phyloP scores from a whole-genome alignment of 2,113 vertebrate genomes.

The Archocentrus centrarchus region DNA sequence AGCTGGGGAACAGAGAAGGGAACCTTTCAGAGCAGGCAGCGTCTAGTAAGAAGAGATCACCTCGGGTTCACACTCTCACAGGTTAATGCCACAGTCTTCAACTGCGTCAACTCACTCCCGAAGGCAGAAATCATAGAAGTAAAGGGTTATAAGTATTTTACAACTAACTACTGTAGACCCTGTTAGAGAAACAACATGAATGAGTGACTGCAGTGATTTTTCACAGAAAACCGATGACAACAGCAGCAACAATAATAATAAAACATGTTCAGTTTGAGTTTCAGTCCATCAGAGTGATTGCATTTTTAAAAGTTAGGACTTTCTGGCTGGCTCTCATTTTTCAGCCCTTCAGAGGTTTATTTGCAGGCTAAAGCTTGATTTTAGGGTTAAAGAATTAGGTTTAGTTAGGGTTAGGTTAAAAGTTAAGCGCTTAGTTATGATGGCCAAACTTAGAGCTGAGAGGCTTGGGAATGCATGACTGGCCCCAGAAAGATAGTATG shows the following conservation, averaged over 20 bases:
- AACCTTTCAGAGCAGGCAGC: not conserved
- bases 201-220: not conserved
- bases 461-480: not conserved
- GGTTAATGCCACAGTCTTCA: not conserved
- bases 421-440: not conserved
- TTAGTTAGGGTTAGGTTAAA: not conserved
- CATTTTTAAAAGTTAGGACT: not conserved
- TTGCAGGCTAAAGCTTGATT: not conserved
- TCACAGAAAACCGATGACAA: not conserved
- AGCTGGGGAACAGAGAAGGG: constrained; percentile 76
- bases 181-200: not conserved
- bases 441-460: not conserved
- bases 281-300: not conserved
- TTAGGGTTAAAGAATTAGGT: not conserved
- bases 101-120: not conserved
- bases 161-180: not conserved
- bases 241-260: not conserved
- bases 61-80: not conserved
- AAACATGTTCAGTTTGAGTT: not conserved
- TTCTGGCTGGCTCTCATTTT: not conserved
- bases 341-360: not conserved
- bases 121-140: not conserved
- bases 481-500: not conserved
- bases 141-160: not conserved
- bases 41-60: not conserved